These are phyloP conservation scores for Masnerella sp. DNA, from an alignment of 2,888 invertebrate genomes.

Conservation along the genomic window DNA sequence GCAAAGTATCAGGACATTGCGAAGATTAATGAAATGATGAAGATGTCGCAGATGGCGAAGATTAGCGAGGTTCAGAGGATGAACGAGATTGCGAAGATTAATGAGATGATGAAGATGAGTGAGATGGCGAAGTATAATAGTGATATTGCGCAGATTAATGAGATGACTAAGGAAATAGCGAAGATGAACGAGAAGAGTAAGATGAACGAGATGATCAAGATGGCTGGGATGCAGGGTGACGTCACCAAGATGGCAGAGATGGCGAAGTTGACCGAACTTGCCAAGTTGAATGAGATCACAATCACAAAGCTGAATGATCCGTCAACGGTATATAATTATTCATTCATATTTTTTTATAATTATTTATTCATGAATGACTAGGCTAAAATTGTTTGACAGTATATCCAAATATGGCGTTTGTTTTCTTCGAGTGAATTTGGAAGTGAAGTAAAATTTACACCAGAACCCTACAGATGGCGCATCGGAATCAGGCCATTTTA, in stretches of 20 bases:
- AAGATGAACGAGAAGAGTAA: slow-evolving; percentile 76
- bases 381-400: no score
- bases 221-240: slow-evolving; percentile 76
- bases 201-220: slow-evolving; percentile 76
- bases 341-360: no score
- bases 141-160: slow-evolving; percentile 75
- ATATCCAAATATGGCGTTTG: no score
- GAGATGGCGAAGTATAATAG: slow-evolving; percentile 76
- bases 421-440: no score
- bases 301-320: slow-evolving; percentile 76
- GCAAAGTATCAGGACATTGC: slow-evolving; percentile 74
- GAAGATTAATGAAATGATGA: slow-evolving; percentile 76
- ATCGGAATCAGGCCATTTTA: no score
- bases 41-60: slow-evolving; percentile 75
- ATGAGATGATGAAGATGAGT: slow-evolving; percentile 76
- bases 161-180: slow-evolving; percentile 76
- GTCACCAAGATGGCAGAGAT: slow-evolving; percentile 76
- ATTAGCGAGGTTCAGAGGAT: slow-evolving; percentile 75
- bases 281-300: slow-evolving; percentile 76
- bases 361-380: no score
- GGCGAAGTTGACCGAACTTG: slow-evolving; percentile 75
- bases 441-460: no score
- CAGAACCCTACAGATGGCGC: no score
- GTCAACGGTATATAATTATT: no score
- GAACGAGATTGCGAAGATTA: slow-evolving; percentile 75